phyloP scores from a whole-genome alignment of 2,888 invertebrate species.

The Heliconius erato region DNA sequence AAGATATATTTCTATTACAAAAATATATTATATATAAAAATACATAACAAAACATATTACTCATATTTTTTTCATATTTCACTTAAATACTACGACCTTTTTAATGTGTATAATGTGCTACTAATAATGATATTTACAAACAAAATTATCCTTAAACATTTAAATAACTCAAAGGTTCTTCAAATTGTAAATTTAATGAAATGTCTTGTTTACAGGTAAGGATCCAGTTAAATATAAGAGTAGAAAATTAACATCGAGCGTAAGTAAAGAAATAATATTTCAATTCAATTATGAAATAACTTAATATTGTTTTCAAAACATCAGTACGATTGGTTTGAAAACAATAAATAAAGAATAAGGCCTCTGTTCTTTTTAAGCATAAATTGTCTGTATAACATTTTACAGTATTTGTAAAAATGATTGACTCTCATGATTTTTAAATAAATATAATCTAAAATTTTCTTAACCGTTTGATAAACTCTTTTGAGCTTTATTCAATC shows the following conservation, averaged over 20 bases:
- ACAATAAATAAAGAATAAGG: slow-evolving; percentile 14
- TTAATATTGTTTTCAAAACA: slow-evolving; percentile 34
- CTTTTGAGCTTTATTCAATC: no score
- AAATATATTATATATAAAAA: no score
- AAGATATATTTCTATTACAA: neutral
- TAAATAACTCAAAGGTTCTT: slow-evolving; percentile 30
- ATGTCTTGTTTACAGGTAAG: slow-evolving; percentile 46
- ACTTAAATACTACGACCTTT: neutral
- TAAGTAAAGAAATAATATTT: slow-evolving; percentile 40
- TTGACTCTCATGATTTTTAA: neutral
- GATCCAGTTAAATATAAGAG: slow-evolving; percentile 40
- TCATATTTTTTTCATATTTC: neutral
- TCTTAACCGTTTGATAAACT: no score
- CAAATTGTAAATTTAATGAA: slow-evolving; percentile 42
- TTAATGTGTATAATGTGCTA: neutral
- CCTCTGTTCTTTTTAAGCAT: neutral
- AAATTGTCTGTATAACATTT: neutral
- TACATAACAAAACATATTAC: no score
- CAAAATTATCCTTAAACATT: slow-evolving; percentile 27
- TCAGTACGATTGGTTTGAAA: neutral
- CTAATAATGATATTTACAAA: slow-evolving; percentile 12
- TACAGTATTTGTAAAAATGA: neutral
- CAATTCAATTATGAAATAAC: slow-evolving; percentile 34
- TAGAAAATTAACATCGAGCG: neutral
- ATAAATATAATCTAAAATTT: no score